These are phyloP conservation scores for Athrips mouffetella DNA, from an alignment of 2,888 invertebrate genomes.

Conservation along the genomic window DNA sequence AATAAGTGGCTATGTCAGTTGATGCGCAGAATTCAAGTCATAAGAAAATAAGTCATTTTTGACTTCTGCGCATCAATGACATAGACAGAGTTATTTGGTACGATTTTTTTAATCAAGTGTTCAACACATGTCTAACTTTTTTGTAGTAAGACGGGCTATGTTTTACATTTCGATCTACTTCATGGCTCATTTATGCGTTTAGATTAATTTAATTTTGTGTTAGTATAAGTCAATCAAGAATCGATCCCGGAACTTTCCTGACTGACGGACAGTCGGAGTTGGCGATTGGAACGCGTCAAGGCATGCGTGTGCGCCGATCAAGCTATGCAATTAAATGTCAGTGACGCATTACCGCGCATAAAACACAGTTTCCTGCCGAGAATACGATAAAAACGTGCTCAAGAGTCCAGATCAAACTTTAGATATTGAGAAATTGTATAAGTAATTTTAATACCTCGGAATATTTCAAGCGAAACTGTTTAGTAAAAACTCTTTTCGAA, in stretches of 20 bases:
- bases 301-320: conserved; percentile 8
- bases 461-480: not conserved
- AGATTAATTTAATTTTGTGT: too few relatives aligned
- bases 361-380: conserved; percentile 10
- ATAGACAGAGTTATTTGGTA: too few relatives aligned
- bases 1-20: too few relatives aligned
- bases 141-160: too few relatives aligned
- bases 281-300: conserved; percentile 3
- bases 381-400: conserved; percentile 4
- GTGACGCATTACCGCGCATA: conserved; percentile 14
- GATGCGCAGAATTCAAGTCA: too few relatives aligned
- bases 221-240: conserved; percentile 2
- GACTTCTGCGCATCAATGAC: too few relatives aligned
- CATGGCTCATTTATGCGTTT: too few relatives aligned
- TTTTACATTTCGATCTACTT: too few relatives aligned
- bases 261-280: not conserved
- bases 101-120: too few relatives aligned
- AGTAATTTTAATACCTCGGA: not conserved
- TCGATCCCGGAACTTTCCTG: conserved; percentile 7
- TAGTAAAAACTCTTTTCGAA: not conserved
- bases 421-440: conserved; percentile 7
- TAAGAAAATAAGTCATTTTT: too few relatives aligned
- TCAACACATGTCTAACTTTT: too few relatives aligned
- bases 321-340: conserved; percentile 13
- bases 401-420: conserved; percentile 6